Evolutionary conservation across 2,888 invertebrate genomes (phyloP).

Genomic region (Prenolepis imparis): DNA sequence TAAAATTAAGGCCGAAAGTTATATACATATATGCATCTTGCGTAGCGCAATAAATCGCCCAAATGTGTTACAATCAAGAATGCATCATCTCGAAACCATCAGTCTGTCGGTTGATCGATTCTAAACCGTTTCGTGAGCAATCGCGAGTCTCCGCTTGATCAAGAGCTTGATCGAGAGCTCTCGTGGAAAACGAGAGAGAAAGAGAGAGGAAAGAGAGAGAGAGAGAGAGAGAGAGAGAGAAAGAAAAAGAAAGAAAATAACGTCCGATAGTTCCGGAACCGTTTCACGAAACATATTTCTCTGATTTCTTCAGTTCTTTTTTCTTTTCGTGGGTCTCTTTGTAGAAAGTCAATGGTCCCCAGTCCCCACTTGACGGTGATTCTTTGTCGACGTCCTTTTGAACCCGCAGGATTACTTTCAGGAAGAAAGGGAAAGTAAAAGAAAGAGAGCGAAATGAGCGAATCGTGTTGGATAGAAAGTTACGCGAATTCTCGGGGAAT

Average conservation of each 20-base stretch:
- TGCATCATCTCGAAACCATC: constrained; percentile 1
- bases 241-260: neutral
- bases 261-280: constrained; percentile 26
- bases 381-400: constrained; percentile 27
- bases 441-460: neutral
- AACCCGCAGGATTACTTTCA: neutral
- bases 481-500: constrained; percentile 3
- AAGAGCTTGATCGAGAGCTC: neutral
- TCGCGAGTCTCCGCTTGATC: neutral
- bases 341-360: constrained; percentile 32
- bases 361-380: constrained; percentile 45
- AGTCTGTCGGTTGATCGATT: constrained; percentile 1
- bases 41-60: neutral
- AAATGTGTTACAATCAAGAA: neutral
- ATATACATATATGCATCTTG: neutral
- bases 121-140: constrained; percentile 6
- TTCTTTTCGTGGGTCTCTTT: constrained; percentile 18
- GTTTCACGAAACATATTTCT: constrained; percentile 48
- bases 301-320: neutral
- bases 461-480: constrained; percentile 12
- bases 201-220: too few species aligned
- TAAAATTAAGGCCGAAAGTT: neutral
- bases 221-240: neutral
- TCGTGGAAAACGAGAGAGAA: constrained; percentile 1
- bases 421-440: neutral